Evolutionary conservation across 2,888 invertebrate genomes (phyloP), one percentile per base, ranked within the genome.

Genomic region (Hemithea aestivaria): DNA sequence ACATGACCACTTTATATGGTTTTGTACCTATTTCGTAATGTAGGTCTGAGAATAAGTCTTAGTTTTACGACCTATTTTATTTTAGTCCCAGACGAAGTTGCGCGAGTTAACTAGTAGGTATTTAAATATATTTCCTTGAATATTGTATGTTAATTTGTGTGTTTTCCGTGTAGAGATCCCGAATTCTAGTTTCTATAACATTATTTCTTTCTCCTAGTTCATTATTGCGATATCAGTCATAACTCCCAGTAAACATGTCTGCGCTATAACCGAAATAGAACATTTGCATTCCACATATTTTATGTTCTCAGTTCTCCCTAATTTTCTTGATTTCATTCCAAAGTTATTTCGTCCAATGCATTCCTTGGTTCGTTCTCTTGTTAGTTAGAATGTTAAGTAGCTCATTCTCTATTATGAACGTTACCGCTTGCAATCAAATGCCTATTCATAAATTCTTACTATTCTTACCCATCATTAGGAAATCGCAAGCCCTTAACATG

Each of bases 401-500:
- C 12, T 10, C 16, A 6, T 30, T 34, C 9, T 29, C 6, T 40
- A n/a, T n/a, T n/a, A 22, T 29, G 22, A 40, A 22, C 26, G 10
- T 22, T 27, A 27, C 20, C 20, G 23, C 8, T 20, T 28, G 20
- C 20, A 12, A 28, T 32, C 27, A 27, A 40, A 41, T 35, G 16
- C 10, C 22, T 32, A 41, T 42, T 42, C 26, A 36, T 41, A 41
- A 36, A 41, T 48, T 43, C 51, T 53, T 50, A 42, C 48, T 45
- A 41, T 48, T 43, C 51, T 53, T 50, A 42, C 48, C 46, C 51
- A 52, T 46, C 46, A 47, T 28, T 40, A 46, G 45, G 54, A 51
- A 56, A 48, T 57, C 34, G 28, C 52, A 47, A 55, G 45, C 52
- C 58, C 60, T 42, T 42, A 6, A 9, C 2, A n/a, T 10, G 10